Percentiles rank a stretch among this genome's conserved stretches.
Conservation (phyloP, 2,113 vertebrate species). For the Nematolebias whitei region DNA sequence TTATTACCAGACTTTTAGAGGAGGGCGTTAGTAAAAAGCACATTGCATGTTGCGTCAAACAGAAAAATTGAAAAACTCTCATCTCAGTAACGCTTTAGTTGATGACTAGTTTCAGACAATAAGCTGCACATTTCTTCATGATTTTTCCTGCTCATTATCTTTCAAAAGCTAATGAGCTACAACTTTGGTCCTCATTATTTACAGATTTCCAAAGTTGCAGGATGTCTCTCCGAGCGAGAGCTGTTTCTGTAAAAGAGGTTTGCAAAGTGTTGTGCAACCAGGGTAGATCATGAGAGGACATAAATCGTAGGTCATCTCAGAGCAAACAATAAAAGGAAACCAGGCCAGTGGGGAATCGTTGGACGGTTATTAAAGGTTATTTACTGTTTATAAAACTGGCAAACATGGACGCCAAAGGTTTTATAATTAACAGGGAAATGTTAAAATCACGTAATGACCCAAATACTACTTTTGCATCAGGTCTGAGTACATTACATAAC, state of each 20-base stretch:
- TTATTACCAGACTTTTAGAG: no score
- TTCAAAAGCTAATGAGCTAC: neutral
- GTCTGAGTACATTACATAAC: no score
- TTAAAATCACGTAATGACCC: neutral
- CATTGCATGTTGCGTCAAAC: no score
- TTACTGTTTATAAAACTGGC: neutral
- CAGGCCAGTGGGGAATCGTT: conserved; percentile 40
- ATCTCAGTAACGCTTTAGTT: no score
- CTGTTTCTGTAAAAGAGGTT: conserved; percentile 15
- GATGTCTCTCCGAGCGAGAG: neutral
- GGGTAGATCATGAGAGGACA: conserved; percentile 16
- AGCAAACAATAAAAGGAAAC: conserved; percentile 46
- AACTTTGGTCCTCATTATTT: neutral
- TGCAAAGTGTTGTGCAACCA: conserved; percentile 19
- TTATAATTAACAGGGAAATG: neutral
- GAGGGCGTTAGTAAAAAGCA: no score
- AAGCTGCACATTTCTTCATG: no score
- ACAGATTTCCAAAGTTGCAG: neutral
- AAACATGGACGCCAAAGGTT: neutral
- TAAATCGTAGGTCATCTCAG: conserved; percentile 13
- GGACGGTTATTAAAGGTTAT: conserved; percentile 7
- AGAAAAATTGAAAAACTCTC: no score
- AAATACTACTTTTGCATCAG: no score
- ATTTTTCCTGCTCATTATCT: conserved; percentile 38
- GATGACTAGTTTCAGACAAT: no score